Evolutionary conservation across 2,888 invertebrate genomes (phyloP).

Genomic region (Scelioninae gen. 1): DNA sequence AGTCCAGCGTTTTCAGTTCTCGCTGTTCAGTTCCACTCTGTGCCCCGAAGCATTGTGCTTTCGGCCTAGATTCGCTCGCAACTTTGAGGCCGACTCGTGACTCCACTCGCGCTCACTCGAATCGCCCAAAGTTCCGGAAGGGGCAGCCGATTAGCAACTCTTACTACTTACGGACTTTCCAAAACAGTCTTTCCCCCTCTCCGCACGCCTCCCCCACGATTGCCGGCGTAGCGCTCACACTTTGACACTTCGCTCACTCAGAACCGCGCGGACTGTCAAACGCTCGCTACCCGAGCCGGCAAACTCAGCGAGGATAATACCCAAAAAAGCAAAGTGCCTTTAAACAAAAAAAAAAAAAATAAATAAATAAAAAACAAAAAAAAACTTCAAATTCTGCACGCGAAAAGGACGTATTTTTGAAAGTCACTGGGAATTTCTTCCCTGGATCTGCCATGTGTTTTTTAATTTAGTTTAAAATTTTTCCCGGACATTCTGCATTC

Average conservation of each 20-base stretch:
- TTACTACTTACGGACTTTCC: conserved; percentile 56
- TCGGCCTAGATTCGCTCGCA: conserved; percentile 67
- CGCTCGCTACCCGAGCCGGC: conserved; percentile 18
- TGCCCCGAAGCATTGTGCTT: conserved; percentile 72
- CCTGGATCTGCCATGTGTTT: no score
- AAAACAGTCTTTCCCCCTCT: conserved; percentile 37
- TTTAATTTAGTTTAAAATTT: no score
- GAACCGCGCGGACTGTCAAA: conserved; percentile 59
- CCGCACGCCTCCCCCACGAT: conserved; percentile 3
- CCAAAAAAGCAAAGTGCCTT: no score
- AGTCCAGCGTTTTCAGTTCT: conserved; percentile 65
- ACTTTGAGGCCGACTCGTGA: conserved; percentile 45
- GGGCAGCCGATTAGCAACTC: conserved; percentile 61
- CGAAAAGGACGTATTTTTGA: no score
- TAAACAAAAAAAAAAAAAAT: no score
- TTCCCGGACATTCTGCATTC: no score
- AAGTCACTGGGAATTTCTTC: no score
- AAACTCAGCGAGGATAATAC: no score
- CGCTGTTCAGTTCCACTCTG: conserved; percentile 74
- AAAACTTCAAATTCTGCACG: no score
- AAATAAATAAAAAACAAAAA: no score
- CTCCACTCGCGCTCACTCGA: conserved; percentile 41
- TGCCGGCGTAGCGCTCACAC: conserved; percentile 41
- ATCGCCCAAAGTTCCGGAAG: conserved; percentile 63
- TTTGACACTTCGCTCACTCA: conserved; percentile 50